phyloP scores from a whole-genome alignment of 2,113 vertebrate species.

The Spilogale gracilis region DNA sequence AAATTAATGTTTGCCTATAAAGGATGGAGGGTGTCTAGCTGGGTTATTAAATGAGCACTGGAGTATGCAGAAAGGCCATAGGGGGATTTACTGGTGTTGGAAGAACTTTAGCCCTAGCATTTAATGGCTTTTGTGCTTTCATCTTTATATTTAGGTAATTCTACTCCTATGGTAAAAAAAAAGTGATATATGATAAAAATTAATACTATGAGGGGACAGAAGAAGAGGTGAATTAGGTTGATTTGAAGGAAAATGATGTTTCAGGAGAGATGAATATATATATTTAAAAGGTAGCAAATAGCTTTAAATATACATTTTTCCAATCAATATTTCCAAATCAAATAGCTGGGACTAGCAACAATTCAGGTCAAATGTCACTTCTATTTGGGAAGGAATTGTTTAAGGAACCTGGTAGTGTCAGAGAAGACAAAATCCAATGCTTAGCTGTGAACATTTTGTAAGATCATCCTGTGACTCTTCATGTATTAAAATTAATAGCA shows the following conservation, averaged over 20 bases:
- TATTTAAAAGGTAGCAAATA: not conserved
- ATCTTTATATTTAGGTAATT: constrained; percentile 1
- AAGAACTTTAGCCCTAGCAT: not conserved
- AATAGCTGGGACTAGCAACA: not conserved
- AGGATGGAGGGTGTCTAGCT: not conserved
- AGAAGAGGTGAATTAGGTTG: not conserved
- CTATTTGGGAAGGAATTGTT: not conserved
- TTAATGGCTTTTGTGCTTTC: not conserved
- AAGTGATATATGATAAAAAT: not conserved
- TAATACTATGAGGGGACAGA: not conserved
- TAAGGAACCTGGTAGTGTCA: not conserved
- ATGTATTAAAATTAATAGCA: constrained; percentile 29
- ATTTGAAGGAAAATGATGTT: constrained; percentile 22
- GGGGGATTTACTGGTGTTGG: not conserved
- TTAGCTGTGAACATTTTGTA: not conserved
- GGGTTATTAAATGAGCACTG: not conserved
- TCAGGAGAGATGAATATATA: not conserved
- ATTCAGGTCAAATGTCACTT: not conserved
- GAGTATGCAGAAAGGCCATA: not conserved
- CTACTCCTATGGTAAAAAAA: not conserved
- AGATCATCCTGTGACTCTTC: constrained; percentile 30
- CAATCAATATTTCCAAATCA: not conserved
- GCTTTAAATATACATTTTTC: too few relatives aligned
- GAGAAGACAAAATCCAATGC: constrained; percentile 13
- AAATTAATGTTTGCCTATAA: constrained; percentile 42